Conservation (phyloP, 2,888 invertebrate species). For the Acrobasis suavella region DNA sequence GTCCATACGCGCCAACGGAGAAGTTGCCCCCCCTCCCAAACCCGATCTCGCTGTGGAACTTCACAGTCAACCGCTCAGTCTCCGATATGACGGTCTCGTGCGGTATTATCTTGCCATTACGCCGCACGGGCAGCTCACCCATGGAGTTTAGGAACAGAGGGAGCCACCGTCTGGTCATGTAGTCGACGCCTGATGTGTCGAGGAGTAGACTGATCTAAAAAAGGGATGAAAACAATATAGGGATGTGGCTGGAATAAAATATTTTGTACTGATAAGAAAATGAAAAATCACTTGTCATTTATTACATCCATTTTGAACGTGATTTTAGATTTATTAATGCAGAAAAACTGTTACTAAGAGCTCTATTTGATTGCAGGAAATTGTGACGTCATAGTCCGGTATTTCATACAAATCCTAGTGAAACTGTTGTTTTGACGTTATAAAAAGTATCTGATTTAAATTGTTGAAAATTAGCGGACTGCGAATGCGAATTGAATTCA, state of each 20-base stretch:
- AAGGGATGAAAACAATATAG: not conserved
- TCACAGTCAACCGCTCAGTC: constrained; percentile 88
- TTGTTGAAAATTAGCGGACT: not conserved
- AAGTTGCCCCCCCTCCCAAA: constrained; percentile 83
- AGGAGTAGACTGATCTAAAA: constrained; percentile 87
- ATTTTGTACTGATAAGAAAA: too few relatives aligned
- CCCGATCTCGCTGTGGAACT: constrained; percentile 84
- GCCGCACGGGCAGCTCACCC: constrained; percentile 88
- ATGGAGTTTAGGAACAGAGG: constrained; percentile 89
- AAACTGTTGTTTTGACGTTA: too few relatives aligned
- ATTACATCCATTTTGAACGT: too few relatives aligned
- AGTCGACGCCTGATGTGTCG: constrained; percentile 85
- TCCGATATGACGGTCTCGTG: constrained; percentile 90
- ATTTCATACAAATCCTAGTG: too few relatives aligned
- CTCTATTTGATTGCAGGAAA: too few relatives aligned
- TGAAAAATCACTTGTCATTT: too few relatives aligned
- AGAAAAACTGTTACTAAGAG: too few relatives aligned
- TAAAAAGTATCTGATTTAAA: too few relatives aligned
- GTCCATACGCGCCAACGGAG: constrained; percentile 87
- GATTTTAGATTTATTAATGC: too few relatives aligned
- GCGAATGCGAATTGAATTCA: too few relatives aligned
- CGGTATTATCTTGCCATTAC: constrained; percentile 80
- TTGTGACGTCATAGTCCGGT: too few relatives aligned
- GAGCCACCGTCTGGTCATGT: constrained; percentile 86
- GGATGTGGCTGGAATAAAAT: not conserved